These are phyloP conservation scores for Hiodon alosoides DNA, from an alignment of 2,113 vertebrate genomes.

Conservation along the genomic window DNA sequence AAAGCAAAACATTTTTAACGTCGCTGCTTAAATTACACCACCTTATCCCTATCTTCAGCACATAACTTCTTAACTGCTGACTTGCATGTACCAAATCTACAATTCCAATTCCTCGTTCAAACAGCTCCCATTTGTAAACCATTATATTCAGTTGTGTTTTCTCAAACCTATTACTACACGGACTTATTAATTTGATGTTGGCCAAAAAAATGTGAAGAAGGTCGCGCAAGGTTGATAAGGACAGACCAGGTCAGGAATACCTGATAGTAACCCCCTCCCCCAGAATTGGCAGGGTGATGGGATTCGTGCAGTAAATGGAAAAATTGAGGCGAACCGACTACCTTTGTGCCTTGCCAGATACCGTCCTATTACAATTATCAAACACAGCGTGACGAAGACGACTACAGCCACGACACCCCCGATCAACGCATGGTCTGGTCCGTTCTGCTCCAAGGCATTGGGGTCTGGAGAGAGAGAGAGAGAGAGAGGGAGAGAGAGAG, in stretches of 20 bases:
- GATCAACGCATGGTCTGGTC: constrained; percentile 91
- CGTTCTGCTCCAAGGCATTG: constrained; percentile 82
- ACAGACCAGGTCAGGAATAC: not conserved
- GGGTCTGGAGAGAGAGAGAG: constrained; percentile 68
- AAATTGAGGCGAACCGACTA: constrained; percentile 46
- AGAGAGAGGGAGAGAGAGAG: constrained; percentile 31
- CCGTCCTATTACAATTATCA: constrained; percentile 94
- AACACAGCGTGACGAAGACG: constrained; percentile 95
- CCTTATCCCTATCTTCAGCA: no score
- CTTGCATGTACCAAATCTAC: no score
- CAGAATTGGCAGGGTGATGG: not conserved
- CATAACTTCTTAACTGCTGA: no score
- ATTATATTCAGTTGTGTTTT: not conserved
- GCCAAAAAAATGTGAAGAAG: not conserved
- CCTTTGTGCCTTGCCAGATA: constrained; percentile 99
- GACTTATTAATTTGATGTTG: not conserved
- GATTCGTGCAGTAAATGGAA: not conserved
- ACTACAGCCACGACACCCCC: constrained; percentile 96
- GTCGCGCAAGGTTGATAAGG: not conserved
- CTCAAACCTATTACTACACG: not conserved
- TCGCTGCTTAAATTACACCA: no score
- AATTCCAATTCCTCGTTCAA: no score
- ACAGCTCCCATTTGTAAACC: no score
- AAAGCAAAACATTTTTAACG: constrained; percentile 11
- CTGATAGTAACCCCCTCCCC: not conserved